phyloP scores from a whole-genome alignment of 2,888 invertebrate genomes.

The Agrotis puta region DNA sequence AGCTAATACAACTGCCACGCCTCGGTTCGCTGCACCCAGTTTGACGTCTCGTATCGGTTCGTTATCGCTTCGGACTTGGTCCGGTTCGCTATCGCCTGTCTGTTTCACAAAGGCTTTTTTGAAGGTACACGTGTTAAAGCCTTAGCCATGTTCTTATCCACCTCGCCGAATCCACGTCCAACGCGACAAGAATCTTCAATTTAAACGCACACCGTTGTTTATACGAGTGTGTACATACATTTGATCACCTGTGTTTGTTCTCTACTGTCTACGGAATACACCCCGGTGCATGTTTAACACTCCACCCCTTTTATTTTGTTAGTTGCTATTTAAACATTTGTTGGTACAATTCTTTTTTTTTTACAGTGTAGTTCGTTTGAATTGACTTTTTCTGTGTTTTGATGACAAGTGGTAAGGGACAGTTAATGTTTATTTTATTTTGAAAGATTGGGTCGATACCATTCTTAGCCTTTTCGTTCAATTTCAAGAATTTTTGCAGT shows the following conservation, averaged over 20 bases:
- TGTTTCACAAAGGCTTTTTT: too few relatives aligned
- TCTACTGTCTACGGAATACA: conserved; percentile 37
- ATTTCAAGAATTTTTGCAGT: neutral
- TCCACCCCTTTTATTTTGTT: conserved; percentile 54
- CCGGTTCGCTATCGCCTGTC: too few relatives aligned
- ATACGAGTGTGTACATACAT: conserved; percentile 70
- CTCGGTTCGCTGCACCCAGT: too few relatives aligned
- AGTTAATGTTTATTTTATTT: neutral
- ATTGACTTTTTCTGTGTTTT: conserved; percentile 10
- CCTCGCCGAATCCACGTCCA: conserved; percentile 23
- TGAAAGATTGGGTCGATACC: too few relatives aligned
- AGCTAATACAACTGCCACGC: too few relatives aligned
- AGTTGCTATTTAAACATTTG: conserved; percentile 50
- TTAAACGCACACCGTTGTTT: conserved; percentile 77
- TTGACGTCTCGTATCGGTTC: too few relatives aligned
- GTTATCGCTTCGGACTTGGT: too few relatives aligned
- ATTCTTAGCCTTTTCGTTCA: neutral
- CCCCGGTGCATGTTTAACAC: conserved; percentile 33
- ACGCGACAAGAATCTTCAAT: conserved; percentile 77
- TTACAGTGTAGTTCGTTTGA: conserved; percentile 19
- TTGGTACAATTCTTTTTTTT: conserved; percentile 19
- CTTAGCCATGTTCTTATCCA: conserved; percentile 16
- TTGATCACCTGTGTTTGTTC: conserved; percentile 76
- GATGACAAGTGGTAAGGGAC: neutral
- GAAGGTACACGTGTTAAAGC: too few relatives aligned